Evolutionary conservation across 2,797 vertebrate species (phyloP).

Genomic region (Sebastes glaucus): DNA sequence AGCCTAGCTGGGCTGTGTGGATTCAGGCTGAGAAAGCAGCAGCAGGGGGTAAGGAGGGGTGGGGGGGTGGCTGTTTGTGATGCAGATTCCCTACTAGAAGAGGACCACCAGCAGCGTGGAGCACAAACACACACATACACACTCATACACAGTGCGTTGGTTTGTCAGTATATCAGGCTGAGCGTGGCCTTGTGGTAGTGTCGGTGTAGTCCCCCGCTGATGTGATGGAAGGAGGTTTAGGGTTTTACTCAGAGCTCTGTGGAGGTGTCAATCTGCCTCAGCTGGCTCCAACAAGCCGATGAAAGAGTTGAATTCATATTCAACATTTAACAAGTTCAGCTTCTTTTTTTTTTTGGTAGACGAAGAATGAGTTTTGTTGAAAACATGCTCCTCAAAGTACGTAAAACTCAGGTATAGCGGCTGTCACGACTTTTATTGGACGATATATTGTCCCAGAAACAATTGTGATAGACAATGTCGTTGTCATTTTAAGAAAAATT

Average conservation of each 20-base stretch:
- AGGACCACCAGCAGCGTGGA: conserved; percentile 71
- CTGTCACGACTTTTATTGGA: neutral
- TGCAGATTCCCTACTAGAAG: conserved; percentile 57
- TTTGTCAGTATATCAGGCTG: conserved; percentile 14
- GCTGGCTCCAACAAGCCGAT: neutral
- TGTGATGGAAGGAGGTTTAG: conserved; percentile 16
- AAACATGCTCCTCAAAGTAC: neutral
- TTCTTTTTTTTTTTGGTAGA: neutral
- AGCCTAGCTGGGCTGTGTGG: conserved; percentile 45
- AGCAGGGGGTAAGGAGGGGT: conserved; percentile 27
- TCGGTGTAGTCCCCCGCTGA: neutral
- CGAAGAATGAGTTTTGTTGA: neutral
- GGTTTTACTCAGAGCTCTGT: neutral
- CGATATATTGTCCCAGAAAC: neutral
- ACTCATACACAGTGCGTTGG: conserved; percentile 1
- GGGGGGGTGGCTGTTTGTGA: conserved; percentile 54
- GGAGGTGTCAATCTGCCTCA: neutral
- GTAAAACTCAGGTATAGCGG: no score
- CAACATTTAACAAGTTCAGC: neutral
- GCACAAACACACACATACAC: conserved; percentile 12
- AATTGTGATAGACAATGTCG: neutral
- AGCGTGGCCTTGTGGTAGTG: neutral
- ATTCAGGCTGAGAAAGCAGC: conserved; percentile 44
- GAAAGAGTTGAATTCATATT: neutral
- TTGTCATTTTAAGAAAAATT: neutral